Percentiles rank a stretch among this genome's conserved stretches.
Conservation (phyloP, 2,888 invertebrate species). For the Zhuqinia jingwanae region DNA sequence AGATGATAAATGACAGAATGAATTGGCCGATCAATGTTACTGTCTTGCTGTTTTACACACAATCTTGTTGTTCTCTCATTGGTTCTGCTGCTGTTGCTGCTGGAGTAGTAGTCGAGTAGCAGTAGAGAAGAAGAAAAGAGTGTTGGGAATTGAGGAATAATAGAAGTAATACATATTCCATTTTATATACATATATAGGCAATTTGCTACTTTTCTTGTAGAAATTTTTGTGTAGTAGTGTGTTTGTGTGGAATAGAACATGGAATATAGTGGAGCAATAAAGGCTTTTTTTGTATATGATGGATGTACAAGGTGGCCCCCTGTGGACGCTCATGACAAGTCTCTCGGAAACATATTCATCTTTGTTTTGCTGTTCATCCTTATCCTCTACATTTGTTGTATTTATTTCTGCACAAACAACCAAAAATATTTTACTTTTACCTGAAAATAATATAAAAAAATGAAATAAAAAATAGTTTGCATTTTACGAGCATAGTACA, state of each 20-base stretch:
- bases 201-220: background rate
- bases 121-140: too few relatives aligned
- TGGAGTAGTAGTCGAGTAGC: too few relatives aligned
- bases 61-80: background rate
- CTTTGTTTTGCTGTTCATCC: constrained; percentile 28
- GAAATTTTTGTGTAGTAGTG: background rate
- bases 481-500: too few relatives aligned
- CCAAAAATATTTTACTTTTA: background rate
- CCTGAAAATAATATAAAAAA: too few relatives aligned
- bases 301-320: constrained; percentile 47
- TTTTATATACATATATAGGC: constrained; percentile 9
- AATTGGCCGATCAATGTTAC: constrained; percentile 57
- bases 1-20: constrained; percentile 59
- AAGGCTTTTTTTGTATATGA: constrained; percentile 10
- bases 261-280: background rate
- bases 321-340: constrained; percentile 58
- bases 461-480: too few relatives aligned
- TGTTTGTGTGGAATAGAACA: too few relatives aligned
- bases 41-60: constrained; percentile 24
- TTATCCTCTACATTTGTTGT: too few relatives aligned
- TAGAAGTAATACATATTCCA: too few relatives aligned
- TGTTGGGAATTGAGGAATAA: too few relatives aligned
- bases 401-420: too few relatives aligned
- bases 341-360: constrained; percentile 61
- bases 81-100: background rate